phyloP scores from a whole-genome alignment of 2,113 vertebrate genomes.

The Plectropomus leopardus region DNA sequence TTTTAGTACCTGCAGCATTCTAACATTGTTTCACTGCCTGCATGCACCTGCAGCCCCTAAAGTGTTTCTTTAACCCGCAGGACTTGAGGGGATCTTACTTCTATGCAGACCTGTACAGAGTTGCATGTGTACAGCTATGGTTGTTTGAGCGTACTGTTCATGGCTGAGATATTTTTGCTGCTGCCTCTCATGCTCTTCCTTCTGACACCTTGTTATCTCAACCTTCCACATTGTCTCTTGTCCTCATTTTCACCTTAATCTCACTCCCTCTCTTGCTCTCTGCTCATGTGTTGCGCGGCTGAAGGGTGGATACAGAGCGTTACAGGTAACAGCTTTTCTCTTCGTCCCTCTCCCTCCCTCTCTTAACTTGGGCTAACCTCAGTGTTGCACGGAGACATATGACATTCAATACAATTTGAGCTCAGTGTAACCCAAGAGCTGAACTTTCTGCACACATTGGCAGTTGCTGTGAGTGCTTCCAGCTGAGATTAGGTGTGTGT shows the following conservation, averaged over 20 bases:
- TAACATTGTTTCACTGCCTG: background rate
- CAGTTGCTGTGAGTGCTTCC: slow-evolving; percentile 39
- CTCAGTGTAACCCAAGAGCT: slow-evolving; percentile 27
- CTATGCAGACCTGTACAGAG: slow-evolving; percentile 11
- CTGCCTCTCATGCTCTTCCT: slow-evolving; percentile 52
- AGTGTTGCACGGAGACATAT: slow-evolving; percentile 59
- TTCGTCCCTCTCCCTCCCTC: slow-evolving; percentile 35
- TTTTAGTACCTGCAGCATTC: slow-evolving; percentile 27
- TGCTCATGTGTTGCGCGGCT: slow-evolving; percentile 88
- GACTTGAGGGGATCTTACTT: slow-evolving; percentile 7
- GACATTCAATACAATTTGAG: slow-evolving; percentile 38
- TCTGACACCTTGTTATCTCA: slow-evolving; percentile 54
- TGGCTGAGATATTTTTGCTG: slow-evolving; percentile 54
- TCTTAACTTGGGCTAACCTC: slow-evolving; percentile 81
- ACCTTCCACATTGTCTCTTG: slow-evolving; percentile 63
- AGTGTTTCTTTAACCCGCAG: slow-evolving; percentile 1
- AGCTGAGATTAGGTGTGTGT: slow-evolving; percentile 19
- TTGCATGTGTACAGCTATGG: slow-evolving; percentile 48
- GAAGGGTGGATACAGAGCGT: slow-evolving; percentile 99
- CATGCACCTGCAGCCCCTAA: slow-evolving; percentile 16
- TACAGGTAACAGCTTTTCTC: slow-evolving; percentile 92
- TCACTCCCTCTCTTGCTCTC: slow-evolving; percentile 82
- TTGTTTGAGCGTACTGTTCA: slow-evolving; percentile 43
- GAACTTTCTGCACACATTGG: slow-evolving; percentile 31
- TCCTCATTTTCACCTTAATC: slow-evolving; percentile 73